phyloP scores from a whole-genome alignment of 1,140 invertebrate genomes.

The Drosophila rhopaloa region DNA sequence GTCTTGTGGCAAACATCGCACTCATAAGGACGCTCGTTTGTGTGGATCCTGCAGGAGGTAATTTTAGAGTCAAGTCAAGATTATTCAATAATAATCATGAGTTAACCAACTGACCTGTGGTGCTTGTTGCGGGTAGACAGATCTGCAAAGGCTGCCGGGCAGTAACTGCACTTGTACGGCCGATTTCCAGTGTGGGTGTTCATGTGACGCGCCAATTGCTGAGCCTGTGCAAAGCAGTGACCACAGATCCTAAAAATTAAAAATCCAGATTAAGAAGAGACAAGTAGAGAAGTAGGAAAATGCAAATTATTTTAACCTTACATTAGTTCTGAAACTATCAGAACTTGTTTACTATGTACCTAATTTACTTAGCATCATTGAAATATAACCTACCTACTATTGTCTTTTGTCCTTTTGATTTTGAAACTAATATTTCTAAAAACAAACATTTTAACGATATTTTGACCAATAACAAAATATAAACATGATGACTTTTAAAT shows the following conservation, averaged over 20 bases:
- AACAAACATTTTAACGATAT: too few species aligned
- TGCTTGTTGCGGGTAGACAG: slow-evolving; percentile 87
- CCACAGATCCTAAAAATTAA: slow-evolving; percentile 68
- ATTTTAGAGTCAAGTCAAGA: neutral
- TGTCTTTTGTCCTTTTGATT: too few species aligned
- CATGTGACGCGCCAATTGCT: slow-evolving; percentile 80
- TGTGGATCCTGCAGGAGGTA: slow-evolving; percentile 85
- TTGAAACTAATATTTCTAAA: too few species aligned
- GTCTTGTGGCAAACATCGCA: slow-evolving; percentile 87
- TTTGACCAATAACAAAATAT: too few species aligned
- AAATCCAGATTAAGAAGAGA: neutral
- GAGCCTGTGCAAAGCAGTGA: slow-evolving; percentile 75
- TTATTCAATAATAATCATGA: too few species aligned
- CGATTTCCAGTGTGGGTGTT: slow-evolving; percentile 81
- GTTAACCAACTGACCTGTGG: slow-evolving; percentile 80
- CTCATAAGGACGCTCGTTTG: slow-evolving; percentile 87
- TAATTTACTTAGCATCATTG: too few species aligned
- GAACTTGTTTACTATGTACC: too few species aligned
- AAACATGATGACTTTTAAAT: too few species aligned
- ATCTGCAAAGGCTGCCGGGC: slow-evolving; percentile 89
- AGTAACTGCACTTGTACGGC: slow-evolving; percentile 90
- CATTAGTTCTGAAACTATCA: too few species aligned
- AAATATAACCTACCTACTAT: too few species aligned
- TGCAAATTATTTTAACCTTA: too few species aligned
- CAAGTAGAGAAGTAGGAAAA: too few species aligned